A percentile compares a stretch with the other conserved stretches of the same genome.
These are phyloP conservation scores for Lamellibrachia columna DNA, from an alignment of 2,888 invertebrate species.

Conservation along the genomic window DNA sequence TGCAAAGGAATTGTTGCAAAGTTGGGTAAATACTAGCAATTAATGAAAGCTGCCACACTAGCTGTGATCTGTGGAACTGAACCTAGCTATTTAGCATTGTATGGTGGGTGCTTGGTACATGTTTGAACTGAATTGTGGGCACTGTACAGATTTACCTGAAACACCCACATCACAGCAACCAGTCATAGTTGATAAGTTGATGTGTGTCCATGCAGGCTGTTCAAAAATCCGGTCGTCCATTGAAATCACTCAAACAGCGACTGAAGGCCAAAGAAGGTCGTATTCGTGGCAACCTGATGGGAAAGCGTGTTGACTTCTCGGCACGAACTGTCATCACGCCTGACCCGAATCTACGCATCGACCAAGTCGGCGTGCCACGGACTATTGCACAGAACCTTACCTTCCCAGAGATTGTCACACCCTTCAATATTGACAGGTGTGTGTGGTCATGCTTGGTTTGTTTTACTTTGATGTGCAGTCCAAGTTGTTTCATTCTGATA, in stretches of 20 bases:
- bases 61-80: too few relatives aligned
- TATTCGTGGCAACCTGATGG: constrained; percentile 99
- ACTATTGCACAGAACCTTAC: constrained; percentile 99
- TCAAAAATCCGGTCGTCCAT: constrained; percentile 98
- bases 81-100: too few relatives aligned
- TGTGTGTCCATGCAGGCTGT: constrained; percentile 74
- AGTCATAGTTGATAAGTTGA: neutral
- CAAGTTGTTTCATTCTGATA: neutral
- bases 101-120: neutral
- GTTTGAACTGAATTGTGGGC: neutral
- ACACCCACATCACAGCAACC: neutral
- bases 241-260: constrained; percentile 96
- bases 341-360: constrained; percentile 77
- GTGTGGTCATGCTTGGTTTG: neutral
- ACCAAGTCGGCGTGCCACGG: constrained; percentile 97
- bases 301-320: constrained; percentile 99
- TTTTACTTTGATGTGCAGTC: neutral
- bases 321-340: constrained; percentile 89
- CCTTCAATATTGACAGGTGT: constrained; percentile 95
- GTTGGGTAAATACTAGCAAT: neutral
- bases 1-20: neutral
- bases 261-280: constrained; percentile 97
- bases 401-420: constrained; percentile 98
- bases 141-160: neutral
- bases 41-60: neutral